These are phyloP conservation scores for Pemphigus obesinymphae DNA, from an alignment of 1,140 invertebrate genomes.

Conservation along the genomic window DNA sequence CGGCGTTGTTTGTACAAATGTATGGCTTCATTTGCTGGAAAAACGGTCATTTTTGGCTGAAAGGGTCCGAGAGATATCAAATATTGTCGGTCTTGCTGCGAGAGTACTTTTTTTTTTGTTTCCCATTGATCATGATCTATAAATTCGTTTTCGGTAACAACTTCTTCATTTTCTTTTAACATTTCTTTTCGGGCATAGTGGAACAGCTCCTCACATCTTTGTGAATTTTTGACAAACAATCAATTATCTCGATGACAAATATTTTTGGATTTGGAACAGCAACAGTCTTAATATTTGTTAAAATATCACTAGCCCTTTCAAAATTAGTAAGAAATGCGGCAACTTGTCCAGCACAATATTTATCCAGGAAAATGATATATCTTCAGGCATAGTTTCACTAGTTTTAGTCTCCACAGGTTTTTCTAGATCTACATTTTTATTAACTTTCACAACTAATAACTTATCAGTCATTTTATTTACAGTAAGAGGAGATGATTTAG, in stretches of 20 bases:
- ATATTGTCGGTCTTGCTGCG: not conserved
- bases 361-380: slow-evolving; percentile 9
- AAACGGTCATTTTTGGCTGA: not conserved
- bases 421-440: slow-evolving; percentile 17
- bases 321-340: slow-evolving; percentile 1
- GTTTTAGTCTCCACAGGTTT: not conserved
- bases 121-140: not conserved
- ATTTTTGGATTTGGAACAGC: slow-evolving; percentile 16
- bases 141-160: slow-evolving; percentile 1
- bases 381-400: slow-evolving; percentile 13
- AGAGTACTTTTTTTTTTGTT: not conserved
- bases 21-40: slow-evolving; percentile 8
- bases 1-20: not conserved
- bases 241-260: slow-evolving; percentile 19
- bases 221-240: slow-evolving; percentile 4
- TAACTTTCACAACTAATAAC: not conserved
- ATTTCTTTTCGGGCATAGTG: not conserved
- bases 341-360: slow-evolving; percentile 16
- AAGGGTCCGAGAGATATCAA: not conserved
- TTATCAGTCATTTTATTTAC: not conserved
- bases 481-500: not conserved
- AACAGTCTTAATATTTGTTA: slow-evolving; percentile 13
- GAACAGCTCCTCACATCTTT: not conserved
- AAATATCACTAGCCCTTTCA: slow-evolving; percentile 8
- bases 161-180: slow-evolving; percentile 15